Base-by-base conservation (phyloP, 2,113 vertebrate species). In the Arvicanthis niloticus region DNA sequence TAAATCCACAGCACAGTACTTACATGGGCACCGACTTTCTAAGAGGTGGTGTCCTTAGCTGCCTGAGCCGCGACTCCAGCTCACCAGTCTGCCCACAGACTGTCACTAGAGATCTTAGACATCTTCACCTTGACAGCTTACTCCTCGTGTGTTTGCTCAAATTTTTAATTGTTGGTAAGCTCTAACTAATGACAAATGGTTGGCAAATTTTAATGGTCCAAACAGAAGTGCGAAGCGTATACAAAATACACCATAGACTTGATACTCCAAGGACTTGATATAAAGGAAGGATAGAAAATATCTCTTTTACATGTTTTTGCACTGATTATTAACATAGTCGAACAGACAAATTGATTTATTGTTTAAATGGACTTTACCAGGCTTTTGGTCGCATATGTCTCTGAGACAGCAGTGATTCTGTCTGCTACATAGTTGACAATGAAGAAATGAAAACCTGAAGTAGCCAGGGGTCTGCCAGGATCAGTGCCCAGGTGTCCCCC, bases 51-150 rank as follows among this genome's bases (percentile, higher is more conserved):
- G 3, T 16, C 67, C 48, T 17, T 0, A 1, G 26, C 21, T 5
- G 0, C 7, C 9, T 8, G 0, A 7, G 62, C n/a, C 31, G 1
- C 0, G 7, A 15, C 45, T 0, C 1, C 0, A 56, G 42, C 48
- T 29, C 48, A 73, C 48, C 37, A 56, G 34, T n/a, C 67, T 53
- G 5, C 1, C 81, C 7, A 42, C 24, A 31, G 40, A n/a, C 13
- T 60, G 78, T 56, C 42, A 75, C 3, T 3, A 58, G 95, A 42
- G 34, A 51, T 31, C 48, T 51, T 45, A 68, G 45, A 53, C 29
- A 76, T 29, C 29, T 84, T 31, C 72, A 7, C 68, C 37, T 53
- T n/a, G 15, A 90, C 45, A 88, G 80, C 45, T 62, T 62, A 40
- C 62, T 67, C 68, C 56, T 91, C 73, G 19, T 15, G n/a, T 34